These are phyloP conservation scores for Pachypanchax playfairii DNA, from an alignment of 2,113 vertebrate genomes.

Conservation along the genomic window DNA sequence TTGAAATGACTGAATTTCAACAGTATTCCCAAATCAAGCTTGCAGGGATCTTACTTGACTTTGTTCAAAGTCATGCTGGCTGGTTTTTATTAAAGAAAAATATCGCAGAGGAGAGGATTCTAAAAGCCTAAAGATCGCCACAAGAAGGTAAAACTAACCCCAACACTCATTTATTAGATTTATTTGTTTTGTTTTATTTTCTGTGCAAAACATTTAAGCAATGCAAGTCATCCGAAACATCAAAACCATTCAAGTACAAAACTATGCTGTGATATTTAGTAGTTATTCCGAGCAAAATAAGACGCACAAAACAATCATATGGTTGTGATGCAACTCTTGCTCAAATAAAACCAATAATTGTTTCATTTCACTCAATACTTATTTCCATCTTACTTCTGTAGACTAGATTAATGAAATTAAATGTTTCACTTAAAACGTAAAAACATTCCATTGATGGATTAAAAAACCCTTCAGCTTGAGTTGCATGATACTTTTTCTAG, in stretches of 20 bases:
- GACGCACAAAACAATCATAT: conserved; percentile 68
- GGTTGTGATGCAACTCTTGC: conserved; percentile 80
- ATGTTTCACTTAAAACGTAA: conserved; percentile 57
- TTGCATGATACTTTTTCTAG: conserved; percentile 72
- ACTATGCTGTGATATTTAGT: conserved; percentile 60
- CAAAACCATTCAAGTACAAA: conserved; percentile 69
- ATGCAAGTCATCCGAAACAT: conserved; percentile 77
- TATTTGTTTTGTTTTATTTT: conserved; percentile 86
- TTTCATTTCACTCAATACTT: conserved; percentile 69
- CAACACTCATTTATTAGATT: conserved; percentile 82
- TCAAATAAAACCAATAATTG: conserved; percentile 69
- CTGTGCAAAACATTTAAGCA: conserved; percentile 87
- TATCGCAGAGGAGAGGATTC: conserved; percentile 97
- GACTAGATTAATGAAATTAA: conserved; percentile 61
- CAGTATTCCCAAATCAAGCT: conserved; percentile 93
- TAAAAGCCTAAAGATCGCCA: conserved; percentile 97
- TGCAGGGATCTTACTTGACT: conserved; percentile 95
- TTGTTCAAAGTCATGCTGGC: conserved; percentile 92
- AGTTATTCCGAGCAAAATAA: conserved; percentile 74
- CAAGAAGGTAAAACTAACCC: conserved; percentile 96
- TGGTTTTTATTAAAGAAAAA: conserved; percentile 95
- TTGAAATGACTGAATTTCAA: conserved; percentile 90
- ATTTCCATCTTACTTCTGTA: conserved; percentile 60
- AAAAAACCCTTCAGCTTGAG: conserved; percentile 64
- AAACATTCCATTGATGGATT: conserved; percentile 55